phyloP scores from a whole-genome alignment of 2,888 invertebrate genomes.

The Pherbina coryleti region DNA sequence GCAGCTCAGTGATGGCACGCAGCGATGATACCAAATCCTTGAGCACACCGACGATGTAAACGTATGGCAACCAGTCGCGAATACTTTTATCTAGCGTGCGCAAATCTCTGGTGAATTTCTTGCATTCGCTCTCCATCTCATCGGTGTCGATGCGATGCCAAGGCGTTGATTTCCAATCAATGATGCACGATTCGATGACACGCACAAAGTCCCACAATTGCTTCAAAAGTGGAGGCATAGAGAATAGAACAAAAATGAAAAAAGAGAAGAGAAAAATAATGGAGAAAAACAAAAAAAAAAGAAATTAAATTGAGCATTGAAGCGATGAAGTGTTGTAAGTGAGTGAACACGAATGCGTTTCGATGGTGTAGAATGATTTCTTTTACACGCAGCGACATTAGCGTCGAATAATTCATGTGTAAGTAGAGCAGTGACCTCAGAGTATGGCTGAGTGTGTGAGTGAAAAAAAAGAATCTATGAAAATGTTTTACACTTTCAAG shows the following conservation, averaged over 20 bases:
- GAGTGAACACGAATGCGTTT: not conserved
- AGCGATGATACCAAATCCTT: slow-evolving; percentile 94
- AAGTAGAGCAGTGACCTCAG: too few species aligned
- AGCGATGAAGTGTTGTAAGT: not conserved
- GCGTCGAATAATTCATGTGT: not conserved
- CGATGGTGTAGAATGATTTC: not conserved
- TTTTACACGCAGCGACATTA: not conserved
- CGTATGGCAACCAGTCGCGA: slow-evolving; percentile 84
- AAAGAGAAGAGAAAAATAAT: not conserved
- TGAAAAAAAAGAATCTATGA: too few species aligned
- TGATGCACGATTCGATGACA: slow-evolving; percentile 85
- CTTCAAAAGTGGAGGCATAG: slow-evolving; percentile 64
- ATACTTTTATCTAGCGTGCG: slow-evolving; percentile 87
- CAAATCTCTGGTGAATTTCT: slow-evolving; percentile 90
- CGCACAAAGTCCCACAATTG: slow-evolving; percentile 93
- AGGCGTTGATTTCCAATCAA: slow-evolving; percentile 93
- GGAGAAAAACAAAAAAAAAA: not conserved
- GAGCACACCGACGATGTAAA: slow-evolving; percentile 82
- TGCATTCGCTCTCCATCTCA: slow-evolving; percentile 95
- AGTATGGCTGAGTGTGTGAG: too few species aligned
- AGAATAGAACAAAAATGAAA: not conserved
- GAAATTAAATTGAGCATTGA: not conserved
- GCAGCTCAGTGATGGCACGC: slow-evolving; percentile 92
- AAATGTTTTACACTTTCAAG: too few species aligned
- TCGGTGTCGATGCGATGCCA: slow-evolving; percentile 97